Evolutionary conservation across 2,113 vertebrate genomes (phyloP), one percentile per base, ranked within the genome.

Genomic region (Puffinus mauretanicus): DNA sequence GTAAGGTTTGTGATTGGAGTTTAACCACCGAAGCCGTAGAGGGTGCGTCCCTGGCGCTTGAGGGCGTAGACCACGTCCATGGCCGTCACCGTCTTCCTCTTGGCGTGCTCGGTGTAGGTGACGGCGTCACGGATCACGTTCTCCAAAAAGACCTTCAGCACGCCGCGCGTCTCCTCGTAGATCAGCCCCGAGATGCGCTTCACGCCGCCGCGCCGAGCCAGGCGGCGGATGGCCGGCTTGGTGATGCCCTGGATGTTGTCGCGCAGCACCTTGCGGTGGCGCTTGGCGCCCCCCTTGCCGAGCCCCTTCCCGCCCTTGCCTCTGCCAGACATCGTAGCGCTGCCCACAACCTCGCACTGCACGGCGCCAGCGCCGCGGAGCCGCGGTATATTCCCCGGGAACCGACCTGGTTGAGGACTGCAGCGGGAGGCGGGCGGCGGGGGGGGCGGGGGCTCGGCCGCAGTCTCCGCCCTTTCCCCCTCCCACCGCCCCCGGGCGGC

Each of bases 131-230:
- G 97, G 58, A 98, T 98, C 6, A 98, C 98, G 24, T 98, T 98
- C 94, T 98, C 97, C 84, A 97, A 32, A 3, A 98, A 98, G 0
- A 98, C 98, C 24, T 98, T 97, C 0, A 98, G 77, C 47, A 98
- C 98, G 0, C 98, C 98, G 10, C 98, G 98, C 3, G 98, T 98
- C 90, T 98, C 98, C 65, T 98, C 98, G 19, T 98, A 98, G 78
- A 98, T 98, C 0, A 98, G 95, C 2, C 98, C 98, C 2, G 98
- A 98, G n/a, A 98, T 98, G 57, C 98, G 98, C 91, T 98, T 98
- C 3, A 98, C 97, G 6, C 97, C 97, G 44, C 97, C 97, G 3
- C 97, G 97, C 11, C 96, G 82, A 14, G 97, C 97, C 84, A 97
- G 52, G 8, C 97, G 97, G 1, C 97, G 94, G 22, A 98, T 97